Conservation (phyloP, 35 echinoderm and acorn worm species). For the Lytechinus variegatus region DNA sequence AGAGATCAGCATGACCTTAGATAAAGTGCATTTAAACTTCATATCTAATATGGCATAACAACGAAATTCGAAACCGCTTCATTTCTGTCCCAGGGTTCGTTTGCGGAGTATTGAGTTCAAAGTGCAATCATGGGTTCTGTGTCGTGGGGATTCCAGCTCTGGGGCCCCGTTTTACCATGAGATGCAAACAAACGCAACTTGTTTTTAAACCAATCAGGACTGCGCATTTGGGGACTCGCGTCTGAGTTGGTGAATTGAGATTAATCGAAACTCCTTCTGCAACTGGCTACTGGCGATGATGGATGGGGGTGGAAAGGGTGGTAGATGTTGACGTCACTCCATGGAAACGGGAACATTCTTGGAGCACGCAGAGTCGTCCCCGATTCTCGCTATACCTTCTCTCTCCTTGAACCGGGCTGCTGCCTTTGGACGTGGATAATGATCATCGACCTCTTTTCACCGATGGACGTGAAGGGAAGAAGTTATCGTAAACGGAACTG, state of each 20-base stretch:
- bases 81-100: neutral
- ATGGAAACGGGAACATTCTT: constrained; percentile 3
- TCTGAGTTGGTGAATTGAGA: too few relatives aligned
- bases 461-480: neutral
- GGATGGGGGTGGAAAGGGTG: neutral
- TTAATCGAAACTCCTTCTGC: too few relatives aligned
- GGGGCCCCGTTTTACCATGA: neutral
- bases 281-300: neutral
- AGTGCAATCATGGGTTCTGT: neutral
- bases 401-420: neutral
- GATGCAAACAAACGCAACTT: too few relatives aligned
- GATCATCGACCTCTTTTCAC: neutral
- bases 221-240: too few relatives aligned
- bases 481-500: neutral
- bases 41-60: neutral
- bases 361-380: neutral
- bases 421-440: neutral
- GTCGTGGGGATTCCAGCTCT: neutral
- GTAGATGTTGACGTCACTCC: neutral
- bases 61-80: neutral
- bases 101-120: neutral
- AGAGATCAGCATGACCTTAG: neutral
- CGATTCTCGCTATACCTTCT: neutral
- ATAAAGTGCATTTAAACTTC: neutral
- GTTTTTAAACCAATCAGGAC: too few relatives aligned